These are phyloP conservation scores for Triplophysa dalaica DNA, from an alignment of 2,113 vertebrate genomes.

Conservation along the genomic window DNA sequence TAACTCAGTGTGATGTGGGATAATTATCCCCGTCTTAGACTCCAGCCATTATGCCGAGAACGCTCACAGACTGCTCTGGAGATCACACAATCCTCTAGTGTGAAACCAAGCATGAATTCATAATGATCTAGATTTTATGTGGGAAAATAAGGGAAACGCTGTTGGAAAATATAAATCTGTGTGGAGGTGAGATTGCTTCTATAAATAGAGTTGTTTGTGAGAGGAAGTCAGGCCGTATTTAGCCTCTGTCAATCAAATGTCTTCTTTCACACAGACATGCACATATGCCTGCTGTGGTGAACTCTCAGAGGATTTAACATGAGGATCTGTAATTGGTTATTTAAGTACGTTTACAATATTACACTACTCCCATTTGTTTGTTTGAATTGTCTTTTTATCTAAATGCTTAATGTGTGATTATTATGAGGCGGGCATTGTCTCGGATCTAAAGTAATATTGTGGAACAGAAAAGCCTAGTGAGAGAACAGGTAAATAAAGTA, in stretches of 20 bases:
- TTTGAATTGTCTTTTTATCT: too few relatives aligned
- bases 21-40: not conserved
- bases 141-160: not conserved
- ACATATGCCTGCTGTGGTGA: not conserved
- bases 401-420: not conserved
- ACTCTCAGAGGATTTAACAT: not conserved
- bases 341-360: not conserved
- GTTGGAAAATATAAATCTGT: not conserved
- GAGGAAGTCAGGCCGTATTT: constrained; percentile 16
- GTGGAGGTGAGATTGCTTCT: constrained; percentile 20
- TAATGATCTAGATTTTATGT: constrained; percentile 27
- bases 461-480: too few relatives aligned
- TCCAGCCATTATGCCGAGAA: not conserved
- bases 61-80: constrained; percentile 8
- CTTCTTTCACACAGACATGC: not conserved
- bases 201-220: constrained; percentile 32
- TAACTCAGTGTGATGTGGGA: constrained; percentile 11
- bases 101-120: not conserved
- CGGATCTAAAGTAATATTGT: not conserved
- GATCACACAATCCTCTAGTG: not conserved
- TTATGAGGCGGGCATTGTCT: not conserved
- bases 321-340: not conserved
- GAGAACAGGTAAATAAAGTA: too few relatives aligned
- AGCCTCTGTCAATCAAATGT: constrained; percentile 32
- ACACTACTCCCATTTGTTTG: not conserved